A percentile compares a stretch with the other conserved stretches of the same genome.
These are phyloP conservation scores for Cacoxenus indagator DNA, from an alignment of 2,888 invertebrate genomes.

Conservation along the genomic window DNA sequence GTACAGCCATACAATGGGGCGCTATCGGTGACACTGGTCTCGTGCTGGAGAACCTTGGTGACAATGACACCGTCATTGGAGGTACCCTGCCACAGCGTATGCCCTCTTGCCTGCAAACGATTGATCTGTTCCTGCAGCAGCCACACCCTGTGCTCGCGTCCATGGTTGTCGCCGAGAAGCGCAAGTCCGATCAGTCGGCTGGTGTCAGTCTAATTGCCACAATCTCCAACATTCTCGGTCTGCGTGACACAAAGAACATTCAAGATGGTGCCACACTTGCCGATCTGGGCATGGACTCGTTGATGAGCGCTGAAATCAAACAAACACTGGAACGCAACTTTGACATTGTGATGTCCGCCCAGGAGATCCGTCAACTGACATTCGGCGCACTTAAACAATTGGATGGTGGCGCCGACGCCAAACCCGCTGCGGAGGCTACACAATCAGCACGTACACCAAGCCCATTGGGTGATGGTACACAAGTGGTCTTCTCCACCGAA, in stretches of 20 bases:
- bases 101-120: constrained; percentile 88
- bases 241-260: constrained; percentile 87
- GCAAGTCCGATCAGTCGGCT: constrained; percentile 74
- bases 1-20: constrained; percentile 97
- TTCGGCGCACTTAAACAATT: constrained; percentile 80
- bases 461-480: constrained; percentile 71
- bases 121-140: constrained; percentile 92
- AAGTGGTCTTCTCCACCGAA: constrained; percentile 75
- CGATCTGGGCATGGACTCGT: constrained; percentile 97
- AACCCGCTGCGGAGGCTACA: constrained; percentile 31
- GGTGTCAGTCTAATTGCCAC: constrained; percentile 81
- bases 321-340: constrained; percentile 94
- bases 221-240: constrained; percentile 89
- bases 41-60: constrained; percentile 89
- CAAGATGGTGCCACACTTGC: constrained; percentile 84
- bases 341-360: constrained; percentile 90
- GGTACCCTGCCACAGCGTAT: constrained; percentile 97
- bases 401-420: constrained; percentile 56
- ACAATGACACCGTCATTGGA: constrained; percentile 91
- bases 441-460: constrained; percentile 55
- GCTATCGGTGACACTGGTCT: constrained; percentile 98
- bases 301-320: constrained; percentile 99
- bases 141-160: constrained; percentile 85
- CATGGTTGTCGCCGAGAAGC: constrained; percentile 90
- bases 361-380: constrained; percentile 89